Percentiles rank a stretch among this genome's conserved stretches.
phyloP scores from a whole-genome alignment of 2,888 invertebrate genomes.

The Eilema caniola region DNA sequence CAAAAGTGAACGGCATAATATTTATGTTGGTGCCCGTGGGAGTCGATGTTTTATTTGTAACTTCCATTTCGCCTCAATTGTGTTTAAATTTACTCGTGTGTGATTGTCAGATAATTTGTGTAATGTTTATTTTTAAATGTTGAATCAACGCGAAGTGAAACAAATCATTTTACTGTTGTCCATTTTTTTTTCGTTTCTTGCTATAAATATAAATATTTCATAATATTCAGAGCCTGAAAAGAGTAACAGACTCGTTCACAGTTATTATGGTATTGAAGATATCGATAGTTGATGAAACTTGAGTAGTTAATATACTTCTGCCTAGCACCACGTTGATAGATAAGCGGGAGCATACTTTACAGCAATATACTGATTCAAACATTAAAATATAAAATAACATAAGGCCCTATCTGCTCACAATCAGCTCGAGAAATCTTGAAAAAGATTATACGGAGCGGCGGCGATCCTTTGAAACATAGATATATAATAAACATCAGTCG shows the following conservation, averaged over 20 bases:
- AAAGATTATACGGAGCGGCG: slow-evolving; percentile 47
- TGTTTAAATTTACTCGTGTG: slow-evolving; percentile 73
- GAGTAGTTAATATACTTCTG: not conserved
- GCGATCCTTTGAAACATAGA: slow-evolving; percentile 49
- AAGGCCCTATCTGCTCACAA: slow-evolving; percentile 27
- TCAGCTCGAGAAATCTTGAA: slow-evolving; percentile 35
- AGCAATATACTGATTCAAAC: not conserved
- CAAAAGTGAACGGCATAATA: slow-evolving; percentile 55
- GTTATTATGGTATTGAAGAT: too few species aligned
- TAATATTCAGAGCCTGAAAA: too few species aligned
- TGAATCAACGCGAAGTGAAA: slow-evolving; percentile 16
- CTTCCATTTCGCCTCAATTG: slow-evolving; percentile 69
- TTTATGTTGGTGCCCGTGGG: slow-evolving; percentile 62
- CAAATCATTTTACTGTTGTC: not conserved
- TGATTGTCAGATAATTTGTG: slow-evolving; percentile 70
- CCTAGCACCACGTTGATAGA: not conserved
- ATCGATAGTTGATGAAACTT: too few species aligned
- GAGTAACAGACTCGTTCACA: too few species aligned
- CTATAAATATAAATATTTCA: too few species aligned
- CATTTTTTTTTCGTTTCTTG: not conserved
- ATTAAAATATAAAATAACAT: slow-evolving; percentile 8
- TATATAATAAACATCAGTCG: slow-evolving; percentile 64
- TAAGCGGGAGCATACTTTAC: not conserved
- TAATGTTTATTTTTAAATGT: slow-evolving; percentile 46
- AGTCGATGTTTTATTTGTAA: slow-evolving; percentile 67